A percentile compares a stretch with the other conserved stretches of the same genome.
Evolutionary conservation across 2,113 vertebrate species (phyloP).

Genomic region (Aspiorhynchus laticeps): DNA sequence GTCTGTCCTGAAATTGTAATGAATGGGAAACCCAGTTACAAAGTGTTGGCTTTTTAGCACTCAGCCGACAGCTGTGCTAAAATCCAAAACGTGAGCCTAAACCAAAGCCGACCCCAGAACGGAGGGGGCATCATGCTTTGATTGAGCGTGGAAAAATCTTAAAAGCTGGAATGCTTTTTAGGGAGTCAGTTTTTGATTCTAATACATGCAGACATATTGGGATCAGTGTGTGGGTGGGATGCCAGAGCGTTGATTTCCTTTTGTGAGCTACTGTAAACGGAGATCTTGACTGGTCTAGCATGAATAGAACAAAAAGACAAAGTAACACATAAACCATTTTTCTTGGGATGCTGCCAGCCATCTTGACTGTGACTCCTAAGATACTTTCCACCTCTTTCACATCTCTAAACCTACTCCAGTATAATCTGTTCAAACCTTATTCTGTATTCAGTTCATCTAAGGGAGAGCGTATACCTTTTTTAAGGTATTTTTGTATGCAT

Average conservation of each 20-base stretch:
- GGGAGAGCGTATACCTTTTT: neutral
- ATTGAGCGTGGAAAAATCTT: neutral
- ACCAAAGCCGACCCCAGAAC: neutral
- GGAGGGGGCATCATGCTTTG: constrained; percentile 14
- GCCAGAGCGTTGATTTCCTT: constrained; percentile 12
- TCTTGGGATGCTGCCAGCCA: neutral
- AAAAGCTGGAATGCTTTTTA: constrained; percentile 21
- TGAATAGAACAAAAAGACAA: neutral
- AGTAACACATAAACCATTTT: neutral
- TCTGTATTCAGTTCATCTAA: neutral
- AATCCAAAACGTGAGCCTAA: constrained; percentile 20
- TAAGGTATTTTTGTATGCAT: neutral
- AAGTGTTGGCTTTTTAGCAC: constrained; percentile 60
- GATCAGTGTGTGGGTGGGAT: constrained; percentile 17
- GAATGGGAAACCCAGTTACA: constrained; percentile 50
- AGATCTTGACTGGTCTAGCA: constrained; percentile 22
- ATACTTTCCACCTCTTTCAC: neutral
- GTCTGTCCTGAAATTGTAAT: constrained; percentile 40
- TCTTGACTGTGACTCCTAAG: neutral
- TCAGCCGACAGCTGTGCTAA: constrained; percentile 30
- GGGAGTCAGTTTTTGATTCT: neutral
- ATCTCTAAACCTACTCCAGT: neutral
- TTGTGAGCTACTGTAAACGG: constrained; percentile 9
- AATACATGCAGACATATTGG: constrained; percentile 17
- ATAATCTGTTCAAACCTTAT: neutral